Evolutionary conservation across 2,797 vertebrate species (phyloP).

Genomic region (Bufotes viridis): DNA sequence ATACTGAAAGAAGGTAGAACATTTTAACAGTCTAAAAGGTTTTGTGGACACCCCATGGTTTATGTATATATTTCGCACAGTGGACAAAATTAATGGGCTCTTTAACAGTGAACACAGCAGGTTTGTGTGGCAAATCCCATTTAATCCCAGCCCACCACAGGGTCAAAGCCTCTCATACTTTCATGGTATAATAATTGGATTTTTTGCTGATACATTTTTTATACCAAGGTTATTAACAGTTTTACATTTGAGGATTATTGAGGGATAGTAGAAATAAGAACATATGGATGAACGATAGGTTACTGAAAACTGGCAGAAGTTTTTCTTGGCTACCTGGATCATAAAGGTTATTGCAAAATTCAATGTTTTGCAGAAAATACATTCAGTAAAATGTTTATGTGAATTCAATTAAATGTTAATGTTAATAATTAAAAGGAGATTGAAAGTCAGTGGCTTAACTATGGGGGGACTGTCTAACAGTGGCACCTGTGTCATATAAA

Average conservation of each 20-base stretch:
- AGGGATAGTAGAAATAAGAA: not conserved
- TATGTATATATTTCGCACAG: not conserved
- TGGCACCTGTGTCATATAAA: not conserved
- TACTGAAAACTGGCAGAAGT: not conserved
- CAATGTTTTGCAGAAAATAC: not conserved
- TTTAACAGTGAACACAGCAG: not conserved
- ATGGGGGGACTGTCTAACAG: not conserved
- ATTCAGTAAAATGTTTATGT: not conserved
- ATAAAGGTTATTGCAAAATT: not conserved
- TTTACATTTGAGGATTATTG: not conserved
- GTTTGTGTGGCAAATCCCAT: conserved; percentile 2
- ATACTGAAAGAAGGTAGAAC: not conserved
- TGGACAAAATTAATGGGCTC: not conserved
- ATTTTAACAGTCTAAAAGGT: not conserved
- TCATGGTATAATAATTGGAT: conserved; percentile 2
- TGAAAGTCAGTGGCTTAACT: not conserved
- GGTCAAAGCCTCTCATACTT: not conserved
- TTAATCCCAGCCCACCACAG: not conserved
- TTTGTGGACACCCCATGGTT: not conserved
- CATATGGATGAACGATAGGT: not conserved
- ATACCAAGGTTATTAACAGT: not conserved
- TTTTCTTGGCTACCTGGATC: not conserved
- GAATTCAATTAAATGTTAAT: not conserved
- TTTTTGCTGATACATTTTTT: conserved; percentile 5
- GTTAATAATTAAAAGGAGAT: not conserved